Percentiles rank a stretch among this genome's conserved stretches.
These are phyloP conservation scores for Trachymyrmex septentrionalis DNA, from an alignment of 1,140 invertebrate species.

Conservation along the genomic window DNA sequence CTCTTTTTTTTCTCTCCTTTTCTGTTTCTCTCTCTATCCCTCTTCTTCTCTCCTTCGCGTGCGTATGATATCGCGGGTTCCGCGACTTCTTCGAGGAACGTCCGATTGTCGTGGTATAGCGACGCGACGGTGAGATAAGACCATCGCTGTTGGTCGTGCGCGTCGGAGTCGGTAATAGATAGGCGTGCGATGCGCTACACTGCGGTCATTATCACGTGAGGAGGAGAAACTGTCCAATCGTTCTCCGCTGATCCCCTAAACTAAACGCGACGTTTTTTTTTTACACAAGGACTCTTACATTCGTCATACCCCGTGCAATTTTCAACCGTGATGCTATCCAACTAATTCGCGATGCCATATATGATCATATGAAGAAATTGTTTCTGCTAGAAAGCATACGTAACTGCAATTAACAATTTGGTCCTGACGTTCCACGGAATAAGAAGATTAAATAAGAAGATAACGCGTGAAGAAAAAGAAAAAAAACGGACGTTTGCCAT, in stretches of 20 bases:
- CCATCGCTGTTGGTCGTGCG: conserved; percentile 19
- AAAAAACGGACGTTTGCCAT: background rate
- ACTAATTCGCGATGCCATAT: background rate
- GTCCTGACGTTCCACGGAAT: background rate
- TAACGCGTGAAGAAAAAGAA: background rate
- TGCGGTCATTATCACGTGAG: conserved; percentile 37
- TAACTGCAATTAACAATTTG: background rate
- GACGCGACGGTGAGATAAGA: conserved; percentile 36
- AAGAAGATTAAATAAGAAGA: background rate
- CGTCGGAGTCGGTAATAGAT: background rate
- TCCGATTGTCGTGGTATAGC: conserved; percentile 3
- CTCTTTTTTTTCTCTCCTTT: too few species aligned
- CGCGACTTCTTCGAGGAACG: conserved; percentile 20
- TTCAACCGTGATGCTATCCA: background rate
- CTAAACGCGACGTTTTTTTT: background rate
- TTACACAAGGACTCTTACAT: background rate
- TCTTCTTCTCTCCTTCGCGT: too few species aligned
- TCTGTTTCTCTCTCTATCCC: background rate
- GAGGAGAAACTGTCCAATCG: background rate
- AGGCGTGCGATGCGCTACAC: conserved; percentile 25
- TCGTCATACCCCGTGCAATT: too few species aligned
- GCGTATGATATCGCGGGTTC: conserved; percentile 13
- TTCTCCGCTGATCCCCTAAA: background rate
- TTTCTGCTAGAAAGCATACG: too few species aligned
- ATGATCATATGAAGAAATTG: background rate